Conservation (phyloP, 2,888 invertebrate species). For the Amphimallon solstitiale region DNA sequence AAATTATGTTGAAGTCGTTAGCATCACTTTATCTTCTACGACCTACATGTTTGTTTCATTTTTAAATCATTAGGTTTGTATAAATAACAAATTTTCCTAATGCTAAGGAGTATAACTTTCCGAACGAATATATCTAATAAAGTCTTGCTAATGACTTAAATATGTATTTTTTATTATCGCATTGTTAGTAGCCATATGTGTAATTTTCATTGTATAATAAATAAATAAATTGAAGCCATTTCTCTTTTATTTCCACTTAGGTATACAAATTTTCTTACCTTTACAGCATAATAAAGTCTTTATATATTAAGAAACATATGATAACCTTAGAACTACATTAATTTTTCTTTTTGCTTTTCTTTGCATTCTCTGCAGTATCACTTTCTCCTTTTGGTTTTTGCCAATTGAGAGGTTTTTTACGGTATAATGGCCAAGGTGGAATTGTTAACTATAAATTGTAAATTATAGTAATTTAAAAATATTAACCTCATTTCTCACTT, state of each 20-base stretch:
- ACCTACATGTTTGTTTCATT: neutral
- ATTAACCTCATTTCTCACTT: constrained; percentile 55
- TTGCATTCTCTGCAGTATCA: constrained; percentile 47
- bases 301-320: neutral
- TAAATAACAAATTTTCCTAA: neutral
- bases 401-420: constrained; percentile 89
- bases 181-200: constrained; percentile 61
- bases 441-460: constrained; percentile 74
- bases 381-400: constrained; percentile 75
- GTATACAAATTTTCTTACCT: neutral
- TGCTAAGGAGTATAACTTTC: neutral
- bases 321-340: constrained; percentile 19
- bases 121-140: neutral
- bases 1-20: neutral
- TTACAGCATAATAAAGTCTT: neutral
- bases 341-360: constrained; percentile 55
- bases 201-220: constrained; percentile 61
- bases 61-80: neutral
- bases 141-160: constrained; percentile 20
- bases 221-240: constrained; percentile 43
- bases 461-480: constrained; percentile 7
- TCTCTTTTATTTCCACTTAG: constrained; percentile 12
- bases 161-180: constrained; percentile 59
- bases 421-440: constrained; percentile 97
- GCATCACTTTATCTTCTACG: neutral